These are phyloP conservation scores for Digitonthophagus gazella DNA, from an alignment of 2,888 invertebrate species.

Conservation along the genomic window DNA sequence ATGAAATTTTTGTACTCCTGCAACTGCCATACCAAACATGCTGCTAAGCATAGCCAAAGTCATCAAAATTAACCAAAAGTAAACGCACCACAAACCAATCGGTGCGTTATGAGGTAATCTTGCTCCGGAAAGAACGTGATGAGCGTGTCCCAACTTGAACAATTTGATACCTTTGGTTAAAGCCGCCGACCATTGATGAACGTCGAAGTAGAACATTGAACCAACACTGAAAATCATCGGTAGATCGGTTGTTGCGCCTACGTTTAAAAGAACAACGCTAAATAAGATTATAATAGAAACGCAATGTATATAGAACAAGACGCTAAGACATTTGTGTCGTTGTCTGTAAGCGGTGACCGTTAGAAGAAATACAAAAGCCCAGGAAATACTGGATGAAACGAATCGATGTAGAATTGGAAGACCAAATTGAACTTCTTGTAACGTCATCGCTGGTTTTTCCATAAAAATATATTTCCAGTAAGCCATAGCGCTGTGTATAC, in stretches of 20 bases:
- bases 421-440: neutral
- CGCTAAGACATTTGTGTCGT: conserved; percentile 8
- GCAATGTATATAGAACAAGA: conserved; percentile 13
- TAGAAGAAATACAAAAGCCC: conserved; percentile 19
- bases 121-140: conserved; percentile 27
- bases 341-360: conserved; percentile 15
- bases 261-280: neutral
- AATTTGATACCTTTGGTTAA: conserved; percentile 11
- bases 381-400: conserved; percentile 16
- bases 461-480: conserved; percentile 24
- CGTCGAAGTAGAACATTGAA: neutral
- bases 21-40: conserved; percentile 18
- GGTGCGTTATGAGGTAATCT: conserved; percentile 19
- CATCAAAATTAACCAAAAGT: conserved; percentile 20
- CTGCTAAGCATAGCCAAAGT: conserved; percentile 7
- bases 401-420: conserved; percentile 19
- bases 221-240: conserved; percentile 15
- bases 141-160: conserved; percentile 21
- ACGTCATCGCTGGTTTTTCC: conserved; percentile 14
- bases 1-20: conserved; percentile 22
- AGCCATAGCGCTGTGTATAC: conserved; percentile 6
- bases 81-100: conserved; percentile 26
- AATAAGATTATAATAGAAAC: conserved; percentile 9
- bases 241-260: conserved; percentile 14
- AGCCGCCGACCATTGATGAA: conserved; percentile 26